Evolutionary conservation across 2,113 vertebrate species (phyloP), one percentile per base, ranked within the genome.

Genomic region (Terrapene triunguis): DNA sequence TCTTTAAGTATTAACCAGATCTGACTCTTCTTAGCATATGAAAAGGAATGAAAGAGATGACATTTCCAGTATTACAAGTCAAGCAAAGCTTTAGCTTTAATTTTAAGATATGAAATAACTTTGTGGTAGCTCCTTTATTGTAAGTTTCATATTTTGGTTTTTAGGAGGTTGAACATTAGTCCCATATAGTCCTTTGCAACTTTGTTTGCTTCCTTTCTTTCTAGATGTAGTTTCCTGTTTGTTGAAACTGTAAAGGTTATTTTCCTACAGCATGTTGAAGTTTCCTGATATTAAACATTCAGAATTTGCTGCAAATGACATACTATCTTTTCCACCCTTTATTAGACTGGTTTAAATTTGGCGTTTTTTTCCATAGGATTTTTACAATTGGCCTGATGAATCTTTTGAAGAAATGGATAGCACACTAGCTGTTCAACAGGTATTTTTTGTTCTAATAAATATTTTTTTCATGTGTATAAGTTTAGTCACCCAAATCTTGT

Each of bases 391-490:
- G 99, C 99, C 99, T 51, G 99, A 99, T 99, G 99, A 99, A 93
- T 99, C 99, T n/a, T 99, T 99, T 97, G 99, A 99, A 97, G 99
- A 99, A 97, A 99, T 99, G 99, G 99, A 99, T 97, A 99, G 99
- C 97, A 99, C 99, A 0, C 98, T 99, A 96, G 99, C 99, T 97
- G 99, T 99, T 91, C 99, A 99, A 96, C 99, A 99, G 99, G 99
- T 99, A 98, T 94, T 90, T 44, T 42, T 69, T 44, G 51, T 82
- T 85, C 11, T 0, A 14, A 54, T 27, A 74, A 89, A 78, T 16
- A 5, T 2, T 80, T 10, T 10, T 29, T 76, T 69, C 35, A 69
- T 10, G 7, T 72, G n/a, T 42, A 1, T 25, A 47, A 89, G 13
- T 35, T 87, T 57, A n/a, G 17, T 76, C 89, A 69, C 42, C 42